Percentiles rank a stretch among this genome's conserved stretches.
These are phyloP conservation scores for Aphelinus atriplicis DNA, from an alignment of 1,140 invertebrate species.

Conservation along the genomic window DNA sequence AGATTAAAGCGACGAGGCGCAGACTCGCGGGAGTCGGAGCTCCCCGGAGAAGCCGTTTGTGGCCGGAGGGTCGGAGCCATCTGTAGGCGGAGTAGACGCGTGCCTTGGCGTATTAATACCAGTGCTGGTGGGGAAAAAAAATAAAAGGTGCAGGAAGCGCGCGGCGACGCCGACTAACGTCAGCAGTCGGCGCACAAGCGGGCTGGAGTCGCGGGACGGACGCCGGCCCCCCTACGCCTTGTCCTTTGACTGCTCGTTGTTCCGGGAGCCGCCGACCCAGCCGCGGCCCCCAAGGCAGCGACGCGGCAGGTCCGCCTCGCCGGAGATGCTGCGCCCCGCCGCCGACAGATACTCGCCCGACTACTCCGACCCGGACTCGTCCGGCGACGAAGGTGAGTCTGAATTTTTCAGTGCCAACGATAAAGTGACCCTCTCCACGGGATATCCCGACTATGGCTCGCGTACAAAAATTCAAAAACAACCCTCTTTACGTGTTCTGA, in stretches of 20 bases:
- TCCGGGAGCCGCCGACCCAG: slow-evolving; percentile 36
- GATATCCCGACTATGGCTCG: background rate
- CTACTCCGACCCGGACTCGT: slow-evolving; percentile 56
- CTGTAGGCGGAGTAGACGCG: background rate
- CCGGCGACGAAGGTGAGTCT: slow-evolving; percentile 63
- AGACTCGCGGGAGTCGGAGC: no score
- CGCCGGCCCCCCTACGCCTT: slow-evolving; percentile 29
- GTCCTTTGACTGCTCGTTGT: slow-evolving; percentile 8
- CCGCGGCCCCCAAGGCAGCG: slow-evolving; percentile 21
- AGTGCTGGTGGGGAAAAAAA: no score
- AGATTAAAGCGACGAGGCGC: no score
- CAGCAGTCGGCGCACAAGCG: slow-evolving; percentile 43
- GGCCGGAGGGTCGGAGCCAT: no score
- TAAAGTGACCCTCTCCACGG: background rate
- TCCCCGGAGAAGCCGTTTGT: no score
- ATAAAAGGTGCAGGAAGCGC: slow-evolving; percentile 52
- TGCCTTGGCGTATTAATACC: background rate
- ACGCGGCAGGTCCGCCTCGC: slow-evolving; percentile 34
- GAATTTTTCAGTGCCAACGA: no score
- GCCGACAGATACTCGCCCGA: slow-evolving; percentile 54
- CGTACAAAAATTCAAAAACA: no score
- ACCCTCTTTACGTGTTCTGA: no score
- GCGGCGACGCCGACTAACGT: slow-evolving; percentile 59
- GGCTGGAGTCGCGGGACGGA: slow-evolving; percentile 48
- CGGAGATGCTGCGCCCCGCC: slow-evolving; percentile 25